phyloP scores from a whole-genome alignment of 2,113 vertebrate genomes.

The Pseudorhombus dupliciocellatus region DNA sequence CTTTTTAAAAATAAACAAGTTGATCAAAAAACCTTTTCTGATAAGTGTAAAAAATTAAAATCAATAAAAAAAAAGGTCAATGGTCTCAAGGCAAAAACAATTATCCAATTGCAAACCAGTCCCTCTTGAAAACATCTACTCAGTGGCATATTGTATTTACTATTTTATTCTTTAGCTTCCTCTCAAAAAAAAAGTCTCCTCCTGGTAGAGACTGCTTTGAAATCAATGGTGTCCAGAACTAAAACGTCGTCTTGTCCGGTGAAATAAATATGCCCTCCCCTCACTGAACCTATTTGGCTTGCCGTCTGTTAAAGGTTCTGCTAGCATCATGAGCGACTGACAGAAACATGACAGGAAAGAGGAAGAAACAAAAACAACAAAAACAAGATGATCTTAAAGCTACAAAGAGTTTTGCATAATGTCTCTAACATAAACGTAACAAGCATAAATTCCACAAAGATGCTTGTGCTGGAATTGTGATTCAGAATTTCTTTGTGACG shows the following conservation, averaged over 20 bases:
- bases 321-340: slow-evolving; percentile 58
- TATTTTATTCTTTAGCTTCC: slow-evolving; percentile 22
- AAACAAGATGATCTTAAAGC: slow-evolving; percentile 74
- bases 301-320: slow-evolving; percentile 54
- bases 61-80: slow-evolving; percentile 33
- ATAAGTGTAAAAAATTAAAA: slow-evolving; percentile 34
- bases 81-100: slow-evolving; percentile 51
- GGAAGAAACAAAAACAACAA: slow-evolving; percentile 22
- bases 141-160: slow-evolving; percentile 56
- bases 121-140: slow-evolving; percentile 22
- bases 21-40: slow-evolving; percentile 19
- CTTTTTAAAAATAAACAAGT: slow-evolving; percentile 17
- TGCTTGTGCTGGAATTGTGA: slow-evolving; percentile 69
- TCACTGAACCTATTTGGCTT: slow-evolving; percentile 65
- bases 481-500: slow-evolving; percentile 72
- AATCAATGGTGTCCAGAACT: slow-evolving; percentile 37
- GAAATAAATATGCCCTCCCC: slow-evolving; percentile 78
- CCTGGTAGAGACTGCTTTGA: slow-evolving; percentile 35
- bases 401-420: slow-evolving; percentile 81
- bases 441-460: slow-evolving; percentile 77
- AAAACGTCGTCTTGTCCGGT: slow-evolving; percentile 48
- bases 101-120: slow-evolving; percentile 45
- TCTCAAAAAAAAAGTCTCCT: not conserved
- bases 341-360: slow-evolving; percentile 43
- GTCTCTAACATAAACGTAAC: slow-evolving; percentile 71